Percentiles rank a stretch among this genome's conserved stretches.
These are phyloP conservation scores for Reticulitermes speratus DNA, from an alignment of 1,140 invertebrate genomes.

Conservation along the genomic window DNA sequence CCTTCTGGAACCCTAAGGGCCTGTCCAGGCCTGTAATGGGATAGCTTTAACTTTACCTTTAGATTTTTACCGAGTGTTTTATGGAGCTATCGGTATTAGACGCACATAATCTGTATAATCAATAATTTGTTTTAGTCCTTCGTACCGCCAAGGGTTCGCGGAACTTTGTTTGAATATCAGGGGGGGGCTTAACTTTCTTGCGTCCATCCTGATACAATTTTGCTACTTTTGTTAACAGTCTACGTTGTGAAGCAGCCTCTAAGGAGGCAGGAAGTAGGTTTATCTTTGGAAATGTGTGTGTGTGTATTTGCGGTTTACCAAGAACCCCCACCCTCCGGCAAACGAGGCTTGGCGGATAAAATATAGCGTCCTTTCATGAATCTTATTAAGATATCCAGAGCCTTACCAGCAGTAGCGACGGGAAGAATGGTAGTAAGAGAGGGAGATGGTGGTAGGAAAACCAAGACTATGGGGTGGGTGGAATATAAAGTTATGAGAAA, in stretches of 20 bases:
- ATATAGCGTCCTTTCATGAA: conserved; percentile 69
- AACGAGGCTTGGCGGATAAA: conserved; percentile 52
- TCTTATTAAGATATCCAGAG: conserved; percentile 66
- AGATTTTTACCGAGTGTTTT: too few species aligned
- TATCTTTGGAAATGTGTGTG: conserved; percentile 19
- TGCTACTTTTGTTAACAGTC: conserved; percentile 11
- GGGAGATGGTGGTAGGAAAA: neutral
- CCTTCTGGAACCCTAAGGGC: too few species aligned
- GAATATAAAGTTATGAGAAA: conserved; percentile 36
- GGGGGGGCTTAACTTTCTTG: neutral
- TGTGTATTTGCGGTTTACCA: conserved; percentile 38
- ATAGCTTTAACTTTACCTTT: too few species aligned
- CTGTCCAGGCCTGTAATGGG: too few species aligned
- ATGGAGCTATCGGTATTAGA: too few species aligned
- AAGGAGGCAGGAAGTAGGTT: conserved; percentile 34
- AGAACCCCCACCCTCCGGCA: conserved; percentile 44
- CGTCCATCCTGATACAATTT: conserved; percentile 1
- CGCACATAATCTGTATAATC: too few species aligned
- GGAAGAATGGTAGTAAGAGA: neutral
- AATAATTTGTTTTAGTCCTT: too few species aligned
- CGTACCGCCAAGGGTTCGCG: neutral
- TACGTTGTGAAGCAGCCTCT: conserved; percentile 35
- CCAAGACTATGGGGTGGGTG: conserved; percentile 14
- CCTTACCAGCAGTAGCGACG: conserved; percentile 19
- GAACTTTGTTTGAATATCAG: neutral